Evolutionary conservation across 2,888 invertebrate genomes (phyloP).

Genomic region (Euspilapteryx auroguttella): DNA sequence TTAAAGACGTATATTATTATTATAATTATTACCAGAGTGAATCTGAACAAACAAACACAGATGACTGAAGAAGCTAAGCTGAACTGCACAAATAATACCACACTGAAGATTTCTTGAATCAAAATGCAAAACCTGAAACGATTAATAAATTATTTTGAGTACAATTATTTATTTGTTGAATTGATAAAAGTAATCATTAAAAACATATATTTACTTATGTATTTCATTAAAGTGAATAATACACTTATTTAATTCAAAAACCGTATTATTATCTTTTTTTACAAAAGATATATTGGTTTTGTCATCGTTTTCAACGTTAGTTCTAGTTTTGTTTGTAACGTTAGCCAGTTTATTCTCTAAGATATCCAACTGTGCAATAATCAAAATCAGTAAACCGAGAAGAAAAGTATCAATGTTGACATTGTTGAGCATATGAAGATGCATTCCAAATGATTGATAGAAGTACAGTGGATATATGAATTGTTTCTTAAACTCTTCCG

Average conservation of each 20-base stretch:
- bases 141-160: slow-evolving; percentile 1
- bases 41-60: slow-evolving; percentile 30
- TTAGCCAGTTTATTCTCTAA: slow-evolving; percentile 23
- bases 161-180: no score
- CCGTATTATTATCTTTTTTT: no score
- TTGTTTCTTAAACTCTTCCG: slow-evolving; percentile 13
- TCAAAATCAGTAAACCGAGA: slow-evolving; percentile 23
- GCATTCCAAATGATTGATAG: slow-evolving; percentile 25
- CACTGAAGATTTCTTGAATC: slow-evolving; percentile 22
- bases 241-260: slow-evolving; percentile 17
- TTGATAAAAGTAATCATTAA: not conserved
- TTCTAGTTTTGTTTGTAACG: no score
- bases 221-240: slow-evolving; percentile 22
- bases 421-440: slow-evolving; percentile 21
- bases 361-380: slow-evolving; percentile 28
- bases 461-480: slow-evolving; percentile 22
- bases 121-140: slow-evolving; percentile 26
- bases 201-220: slow-evolving; percentile 16
- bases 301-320: no score
- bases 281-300: no score
- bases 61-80: slow-evolving; percentile 26
- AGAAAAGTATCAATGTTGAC: slow-evolving; percentile 27
- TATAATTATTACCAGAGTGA: slow-evolving; percentile 33
- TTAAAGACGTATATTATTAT: no score
- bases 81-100: slow-evolving; percentile 26